phyloP scores from a whole-genome alignment of 2,797 vertebrate genomes.

The Anniella stebbinsi region DNA sequence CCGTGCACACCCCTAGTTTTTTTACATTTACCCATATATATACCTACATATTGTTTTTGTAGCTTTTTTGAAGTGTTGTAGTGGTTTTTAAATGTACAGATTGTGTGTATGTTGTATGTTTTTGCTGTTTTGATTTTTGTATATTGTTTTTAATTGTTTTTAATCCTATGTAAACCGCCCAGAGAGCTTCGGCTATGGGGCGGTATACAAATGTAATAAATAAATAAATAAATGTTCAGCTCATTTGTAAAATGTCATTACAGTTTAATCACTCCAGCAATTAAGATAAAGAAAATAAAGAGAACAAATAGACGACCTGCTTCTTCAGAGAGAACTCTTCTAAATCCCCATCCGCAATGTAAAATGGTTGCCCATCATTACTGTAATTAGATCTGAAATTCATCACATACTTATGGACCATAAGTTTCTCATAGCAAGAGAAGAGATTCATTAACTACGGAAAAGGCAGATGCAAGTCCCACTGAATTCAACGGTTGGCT shows the following conservation, averaged over 20 bases:
- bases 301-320: not conserved
- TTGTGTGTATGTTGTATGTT: no score
- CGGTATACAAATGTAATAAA: no score
- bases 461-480: not conserved
- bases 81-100: no score
- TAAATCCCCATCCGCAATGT: not conserved
- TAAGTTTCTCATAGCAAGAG: not conserved
- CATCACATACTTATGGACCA: slow-evolving; percentile 16
- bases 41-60: no score
- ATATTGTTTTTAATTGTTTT: no score
- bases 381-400: slow-evolving; percentile 52
- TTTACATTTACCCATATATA: no score
- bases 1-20: no score
- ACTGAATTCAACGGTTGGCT: not conserved
- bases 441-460: not conserved
- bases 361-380: slow-evolving; percentile 43
- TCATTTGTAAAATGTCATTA: not conserved
- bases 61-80: no score
- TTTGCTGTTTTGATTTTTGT: no score
- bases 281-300: not conserved
- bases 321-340: not conserved
- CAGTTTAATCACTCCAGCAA: not conserved
- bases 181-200: no score
- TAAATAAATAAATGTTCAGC: no score
- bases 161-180: no score